Conservation (phyloP, 2,797 vertebrate species). For the Loris lydekkerianus region DNA sequence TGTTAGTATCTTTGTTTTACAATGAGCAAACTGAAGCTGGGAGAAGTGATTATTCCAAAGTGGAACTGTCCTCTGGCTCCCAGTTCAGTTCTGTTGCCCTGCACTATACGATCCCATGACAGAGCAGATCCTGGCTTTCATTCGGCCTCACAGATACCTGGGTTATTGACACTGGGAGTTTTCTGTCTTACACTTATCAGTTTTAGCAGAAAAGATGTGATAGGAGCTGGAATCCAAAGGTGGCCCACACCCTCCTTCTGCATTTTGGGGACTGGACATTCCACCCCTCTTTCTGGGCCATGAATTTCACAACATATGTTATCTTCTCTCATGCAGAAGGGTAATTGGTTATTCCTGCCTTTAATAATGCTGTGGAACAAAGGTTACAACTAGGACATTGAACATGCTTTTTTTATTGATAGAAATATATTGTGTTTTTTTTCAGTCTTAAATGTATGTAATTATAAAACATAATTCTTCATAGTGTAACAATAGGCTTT, state of each 20-base stretch:
- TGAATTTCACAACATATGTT: not conserved
- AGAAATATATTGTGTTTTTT: not conserved
- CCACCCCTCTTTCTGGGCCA: not conserved
- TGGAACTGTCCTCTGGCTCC: not conserved
- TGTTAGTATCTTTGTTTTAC: conserved; percentile 59
- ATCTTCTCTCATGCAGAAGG: not conserved
- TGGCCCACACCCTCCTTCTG: not conserved
- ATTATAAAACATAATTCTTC: not conserved
- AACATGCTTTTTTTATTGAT: not conserved
- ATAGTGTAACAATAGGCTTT: not conserved
- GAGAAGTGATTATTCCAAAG: conserved; percentile 32
- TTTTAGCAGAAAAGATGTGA: not conserved
- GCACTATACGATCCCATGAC: not conserved
- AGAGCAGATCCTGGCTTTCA: conserved; percentile 44
- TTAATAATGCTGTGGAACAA: not conserved
- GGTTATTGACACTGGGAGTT: not conserved
- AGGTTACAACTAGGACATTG: not conserved
- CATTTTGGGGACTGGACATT: not conserved
- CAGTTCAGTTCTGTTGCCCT: not conserved
- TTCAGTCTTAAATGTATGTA: not conserved
- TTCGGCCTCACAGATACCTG: not conserved
- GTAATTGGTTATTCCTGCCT: not conserved
- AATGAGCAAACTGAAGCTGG: conserved; percentile 29
- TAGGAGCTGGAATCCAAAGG: not conserved
- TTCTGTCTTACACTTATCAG: not conserved